A percentile compares a stretch with the other conserved stretches of the same genome.
phyloP scores from a whole-genome alignment of 2,113 vertebrate species.

The Regulus satrapa region DNA sequence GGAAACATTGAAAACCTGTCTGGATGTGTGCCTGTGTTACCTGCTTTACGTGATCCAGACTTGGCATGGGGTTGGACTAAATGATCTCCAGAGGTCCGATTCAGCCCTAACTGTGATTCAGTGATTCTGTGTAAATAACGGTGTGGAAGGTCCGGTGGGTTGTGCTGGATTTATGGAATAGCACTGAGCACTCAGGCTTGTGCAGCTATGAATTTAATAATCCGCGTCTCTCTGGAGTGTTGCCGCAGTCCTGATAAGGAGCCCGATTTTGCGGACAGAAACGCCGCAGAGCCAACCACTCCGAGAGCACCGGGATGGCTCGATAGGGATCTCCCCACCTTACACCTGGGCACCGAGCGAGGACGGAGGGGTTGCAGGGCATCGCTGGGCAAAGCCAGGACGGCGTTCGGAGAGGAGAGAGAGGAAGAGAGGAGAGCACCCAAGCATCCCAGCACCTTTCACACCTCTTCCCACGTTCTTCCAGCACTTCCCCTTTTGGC shows the following conservation, averaged over 20 bases:
- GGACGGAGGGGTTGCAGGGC: not conserved
- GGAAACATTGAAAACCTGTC: not conserved
- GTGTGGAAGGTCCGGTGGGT: fast-evolving
- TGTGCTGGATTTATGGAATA: not conserved
- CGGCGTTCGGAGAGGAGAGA: no score
- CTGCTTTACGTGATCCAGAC: not conserved
- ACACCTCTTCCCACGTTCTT: not conserved
- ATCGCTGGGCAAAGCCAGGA: fast-evolving
- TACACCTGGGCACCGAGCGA: no score
- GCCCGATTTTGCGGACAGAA: not conserved
- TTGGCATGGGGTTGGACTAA: not conserved
- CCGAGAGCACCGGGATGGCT: not conserved
- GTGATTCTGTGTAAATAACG: not conserved
- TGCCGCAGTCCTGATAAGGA: not conserved
- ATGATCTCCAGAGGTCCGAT: not conserved
- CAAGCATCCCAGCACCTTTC: not conserved
- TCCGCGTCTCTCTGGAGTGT: not conserved
- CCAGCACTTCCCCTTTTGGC: not conserved
- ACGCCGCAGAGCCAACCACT: not conserved
- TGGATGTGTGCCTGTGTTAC: fast-evolving
- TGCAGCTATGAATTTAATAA: not conserved
- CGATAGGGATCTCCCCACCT: no score
- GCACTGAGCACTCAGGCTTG: not conserved
- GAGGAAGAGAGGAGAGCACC: slow-evolving; percentile 16
- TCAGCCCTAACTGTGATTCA: not conserved